These are phyloP conservation scores for Nibea albiflora DNA, from an alignment of 2,113 vertebrate species.

Conservation along the genomic window DNA sequence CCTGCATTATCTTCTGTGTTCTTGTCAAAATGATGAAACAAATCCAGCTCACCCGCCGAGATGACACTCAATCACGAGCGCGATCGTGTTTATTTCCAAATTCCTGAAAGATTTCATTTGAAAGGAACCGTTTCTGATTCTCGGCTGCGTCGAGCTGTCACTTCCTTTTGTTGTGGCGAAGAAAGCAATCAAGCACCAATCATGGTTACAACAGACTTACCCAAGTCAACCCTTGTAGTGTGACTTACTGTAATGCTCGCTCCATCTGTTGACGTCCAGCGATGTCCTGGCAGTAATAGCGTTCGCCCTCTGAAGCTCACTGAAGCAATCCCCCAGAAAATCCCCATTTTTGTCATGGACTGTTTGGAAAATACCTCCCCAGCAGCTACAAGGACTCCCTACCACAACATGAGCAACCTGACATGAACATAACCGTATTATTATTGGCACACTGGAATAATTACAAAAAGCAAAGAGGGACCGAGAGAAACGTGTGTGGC, in stretches of 20 bases:
- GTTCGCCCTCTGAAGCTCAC: constrained; percentile 34
- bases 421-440: background rate
- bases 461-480: background rate
- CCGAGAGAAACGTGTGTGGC: background rate
- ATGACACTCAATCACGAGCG: constrained; percentile 16
- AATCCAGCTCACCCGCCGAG: constrained; percentile 31
- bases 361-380: constrained; percentile 44
- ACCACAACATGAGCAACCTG: background rate
- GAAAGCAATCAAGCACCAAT: constrained; percentile 72
- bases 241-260: constrained; percentile 50
- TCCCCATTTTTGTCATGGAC: constrained; percentile 36
- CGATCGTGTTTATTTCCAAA: constrained; percentile 30
- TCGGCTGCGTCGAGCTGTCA: constrained; percentile 34
- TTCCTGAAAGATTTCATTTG: constrained; percentile 40
- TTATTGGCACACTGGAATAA: background rate
- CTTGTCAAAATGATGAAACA: constrained; percentile 28
- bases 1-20: constrained; percentile 18
- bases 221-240: constrained; percentile 41
- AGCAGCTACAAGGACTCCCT: background rate
- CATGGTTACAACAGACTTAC: constrained; percentile 59
- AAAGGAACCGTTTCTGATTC: constrained; percentile 23
- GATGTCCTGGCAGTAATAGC: constrained; percentile 52
- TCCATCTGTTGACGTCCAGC: constrained; percentile 59
- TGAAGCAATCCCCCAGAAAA: constrained; percentile 56
- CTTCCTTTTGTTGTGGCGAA: constrained; percentile 26